phyloP scores from a whole-genome alignment of 2,797 vertebrate genomes.

The Psittacula derbiana region DNA sequence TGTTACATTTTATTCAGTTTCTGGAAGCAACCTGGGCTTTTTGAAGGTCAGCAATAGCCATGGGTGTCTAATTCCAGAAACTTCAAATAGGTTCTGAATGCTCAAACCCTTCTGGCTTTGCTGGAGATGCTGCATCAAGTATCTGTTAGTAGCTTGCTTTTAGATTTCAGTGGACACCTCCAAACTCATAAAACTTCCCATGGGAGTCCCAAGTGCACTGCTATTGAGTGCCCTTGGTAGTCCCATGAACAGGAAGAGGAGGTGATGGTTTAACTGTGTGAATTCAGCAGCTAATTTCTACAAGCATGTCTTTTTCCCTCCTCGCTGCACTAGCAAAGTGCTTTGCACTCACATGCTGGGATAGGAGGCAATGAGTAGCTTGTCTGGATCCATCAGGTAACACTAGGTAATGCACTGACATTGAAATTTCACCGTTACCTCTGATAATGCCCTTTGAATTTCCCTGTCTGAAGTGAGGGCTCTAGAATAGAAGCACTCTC shows the following conservation, averaged over 20 bases:
- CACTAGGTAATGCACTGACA: not conserved
- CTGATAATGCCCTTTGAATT: not conserved
- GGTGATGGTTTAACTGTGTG: no score
- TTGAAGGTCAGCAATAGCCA: not conserved
- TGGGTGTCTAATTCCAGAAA: not conserved
- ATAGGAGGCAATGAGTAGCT: not conserved
- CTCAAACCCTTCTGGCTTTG: not conserved
- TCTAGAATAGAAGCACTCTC: not conserved
- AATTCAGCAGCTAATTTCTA: not conserved
- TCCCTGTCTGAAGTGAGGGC: not conserved
- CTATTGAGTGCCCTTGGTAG: not conserved
- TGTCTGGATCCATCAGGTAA: not conserved
- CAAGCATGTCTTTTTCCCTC: not conserved
- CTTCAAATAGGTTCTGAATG: not conserved
- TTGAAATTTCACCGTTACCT: not conserved
- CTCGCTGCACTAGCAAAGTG: not conserved
- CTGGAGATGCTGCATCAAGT: not conserved
- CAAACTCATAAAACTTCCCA: not conserved
- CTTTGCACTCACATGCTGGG: not conserved
- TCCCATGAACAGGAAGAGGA: not conserved
- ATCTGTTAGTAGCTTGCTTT: not conserved
- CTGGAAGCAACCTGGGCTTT: not conserved
- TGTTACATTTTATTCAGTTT: not conserved
- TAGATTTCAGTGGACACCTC: not conserved
- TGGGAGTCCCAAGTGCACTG: not conserved